Percentiles rank a stretch among this genome's conserved stretches.
Evolutionary conservation across 2,888 invertebrate genomes (phyloP).

Genomic region (Xestia rhomboidea): DNA sequence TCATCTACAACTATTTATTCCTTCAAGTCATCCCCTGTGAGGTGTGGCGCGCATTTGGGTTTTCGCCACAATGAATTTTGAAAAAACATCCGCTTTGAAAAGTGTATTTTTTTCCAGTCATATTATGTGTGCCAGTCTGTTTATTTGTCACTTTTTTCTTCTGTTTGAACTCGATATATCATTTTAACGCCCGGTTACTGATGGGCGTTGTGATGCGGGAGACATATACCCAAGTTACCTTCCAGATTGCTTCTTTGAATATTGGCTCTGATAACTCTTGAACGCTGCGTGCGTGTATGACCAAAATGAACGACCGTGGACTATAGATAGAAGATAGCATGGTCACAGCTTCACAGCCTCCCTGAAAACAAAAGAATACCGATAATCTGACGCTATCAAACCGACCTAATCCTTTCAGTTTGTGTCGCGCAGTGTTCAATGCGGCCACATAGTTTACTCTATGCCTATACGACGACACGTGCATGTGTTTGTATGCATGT

Average conservation of each 20-base stretch:
- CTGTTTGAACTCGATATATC: neutral
- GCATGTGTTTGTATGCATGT: constrained; percentile 52
- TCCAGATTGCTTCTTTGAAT: neutral
- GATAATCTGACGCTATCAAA: constrained; percentile 47
- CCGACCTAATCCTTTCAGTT: constrained; percentile 45
- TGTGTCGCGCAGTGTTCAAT: constrained; percentile 55
- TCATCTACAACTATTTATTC: neutral
- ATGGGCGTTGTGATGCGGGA: neutral
- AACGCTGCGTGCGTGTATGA: neutral
- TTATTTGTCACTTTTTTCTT: neutral
- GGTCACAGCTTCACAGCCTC: neutral
- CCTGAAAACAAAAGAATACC: constrained; percentile 3
- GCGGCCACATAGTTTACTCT: constrained; percentile 64
- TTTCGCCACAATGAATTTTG: neutral
- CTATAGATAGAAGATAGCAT: neutral
- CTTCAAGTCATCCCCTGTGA: neutral
- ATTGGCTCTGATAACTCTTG: neutral
- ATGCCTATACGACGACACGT: constrained; percentile 37
- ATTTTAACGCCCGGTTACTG: neutral
- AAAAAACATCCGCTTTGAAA: neutral
- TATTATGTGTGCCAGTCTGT: neutral
- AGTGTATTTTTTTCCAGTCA: neutral
- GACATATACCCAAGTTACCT: neutral
- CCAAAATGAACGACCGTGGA: neutral
- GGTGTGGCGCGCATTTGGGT: neutral